phyloP scores from a whole-genome alignment of 2,113 vertebrate genomes.

The Irena cyanogastra region DNA sequence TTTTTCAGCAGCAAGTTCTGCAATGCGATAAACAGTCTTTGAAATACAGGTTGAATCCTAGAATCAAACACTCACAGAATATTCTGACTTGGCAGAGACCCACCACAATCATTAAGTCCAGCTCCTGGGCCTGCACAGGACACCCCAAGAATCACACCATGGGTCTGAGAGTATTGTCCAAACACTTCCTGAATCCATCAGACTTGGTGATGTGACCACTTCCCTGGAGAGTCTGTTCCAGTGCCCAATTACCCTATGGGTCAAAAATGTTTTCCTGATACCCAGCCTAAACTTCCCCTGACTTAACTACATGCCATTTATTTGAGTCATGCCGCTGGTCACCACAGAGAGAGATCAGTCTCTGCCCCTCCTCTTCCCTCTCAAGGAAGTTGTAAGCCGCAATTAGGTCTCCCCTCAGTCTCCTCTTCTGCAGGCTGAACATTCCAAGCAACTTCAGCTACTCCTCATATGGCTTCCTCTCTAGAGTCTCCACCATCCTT shows the following conservation, averaged over 20 bases:
- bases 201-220: background rate
- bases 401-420: too few species aligned
- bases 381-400: too few species aligned
- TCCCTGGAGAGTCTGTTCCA: background rate
- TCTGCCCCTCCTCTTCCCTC: too few species aligned
- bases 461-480: background rate
- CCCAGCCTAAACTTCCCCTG: too few species aligned
- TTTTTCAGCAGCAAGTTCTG: background rate
- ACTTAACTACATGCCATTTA: too few species aligned
- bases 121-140: background rate
- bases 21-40: background rate
- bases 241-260: background rate
- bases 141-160: too few species aligned
- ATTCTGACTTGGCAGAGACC: background rate
- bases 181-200: background rate
- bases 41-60: background rate
- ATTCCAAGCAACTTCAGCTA: background rate
- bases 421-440: background rate
- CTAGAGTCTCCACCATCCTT: background rate
- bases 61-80: background rate
- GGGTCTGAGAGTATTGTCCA: background rate
- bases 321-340: too few species aligned
- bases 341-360: too few species aligned
- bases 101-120: too few species aligned
- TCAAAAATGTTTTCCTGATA: background rate